These are phyloP conservation scores for Mirza zaza DNA, from an alignment of 2,113 vertebrate genomes.

Conservation along the genomic window DNA sequence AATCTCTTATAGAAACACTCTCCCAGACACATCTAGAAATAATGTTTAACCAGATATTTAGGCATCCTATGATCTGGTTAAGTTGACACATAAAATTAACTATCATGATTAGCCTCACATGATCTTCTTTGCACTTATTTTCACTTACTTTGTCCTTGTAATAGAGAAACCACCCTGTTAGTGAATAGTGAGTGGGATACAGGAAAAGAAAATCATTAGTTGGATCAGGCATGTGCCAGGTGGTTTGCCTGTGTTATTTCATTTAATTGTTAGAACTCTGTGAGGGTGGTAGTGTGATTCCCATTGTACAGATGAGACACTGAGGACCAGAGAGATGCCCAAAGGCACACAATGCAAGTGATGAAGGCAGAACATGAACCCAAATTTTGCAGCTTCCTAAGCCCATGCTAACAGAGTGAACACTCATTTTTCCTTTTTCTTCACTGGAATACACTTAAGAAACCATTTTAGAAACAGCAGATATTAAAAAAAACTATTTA, in stretches of 20 bases:
- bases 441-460: neutral
- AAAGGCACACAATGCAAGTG: too few species aligned
- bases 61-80: neutral
- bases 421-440: neutral
- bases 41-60: neutral
- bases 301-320: neutral
- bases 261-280: neutral
- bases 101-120: neutral
- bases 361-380: neutral
- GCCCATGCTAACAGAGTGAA: neutral
- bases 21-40: neutral
- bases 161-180: neutral
- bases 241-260: neutral
- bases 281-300: too few species aligned
- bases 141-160: neutral
- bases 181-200: too few species aligned
- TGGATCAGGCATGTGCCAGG: too few species aligned
- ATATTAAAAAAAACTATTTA: neutral
- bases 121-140: neutral
- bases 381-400: neutral
- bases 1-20: neutral
- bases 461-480: neutral
- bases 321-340: neutral
- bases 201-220: neutral
- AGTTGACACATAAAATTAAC: neutral